These are phyloP conservation scores for Lepus townsendii DNA, from an alignment of 2,797 vertebrate species.

Conservation along the genomic window DNA sequence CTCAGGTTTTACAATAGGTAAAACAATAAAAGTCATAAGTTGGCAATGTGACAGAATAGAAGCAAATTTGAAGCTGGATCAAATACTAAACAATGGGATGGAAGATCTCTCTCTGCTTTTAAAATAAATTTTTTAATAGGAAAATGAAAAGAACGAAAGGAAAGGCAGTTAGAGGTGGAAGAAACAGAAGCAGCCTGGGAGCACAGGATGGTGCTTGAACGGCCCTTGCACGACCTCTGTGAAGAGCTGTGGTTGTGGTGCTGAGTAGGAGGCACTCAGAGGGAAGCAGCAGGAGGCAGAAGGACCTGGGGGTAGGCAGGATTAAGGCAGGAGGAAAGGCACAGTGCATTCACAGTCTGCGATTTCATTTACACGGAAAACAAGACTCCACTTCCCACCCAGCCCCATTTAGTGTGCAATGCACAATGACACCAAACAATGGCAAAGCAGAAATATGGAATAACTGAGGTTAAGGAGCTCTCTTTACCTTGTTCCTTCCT, in stretches of 20 bases:
- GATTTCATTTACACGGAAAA: background rate
- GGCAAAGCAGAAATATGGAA: background rate
- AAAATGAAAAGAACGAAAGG: no score
- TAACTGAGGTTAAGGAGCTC: background rate
- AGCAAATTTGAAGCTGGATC: conserved; percentile 21
- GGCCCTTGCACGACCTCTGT: background rate
- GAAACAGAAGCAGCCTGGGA: background rate
- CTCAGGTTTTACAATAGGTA: background rate
- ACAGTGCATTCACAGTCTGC: background rate
- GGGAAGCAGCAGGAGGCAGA: background rate
- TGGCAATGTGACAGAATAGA: conserved; percentile 20
- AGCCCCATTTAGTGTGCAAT: background rate
- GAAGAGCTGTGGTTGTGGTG: background rate
- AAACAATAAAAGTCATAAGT: background rate
- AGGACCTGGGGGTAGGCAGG: no score
- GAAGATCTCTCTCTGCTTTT: no score
- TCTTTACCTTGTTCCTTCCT: conserved; percentile 73
- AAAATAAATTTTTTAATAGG: no score
- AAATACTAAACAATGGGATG: background rate
- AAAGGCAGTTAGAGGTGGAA: background rate
- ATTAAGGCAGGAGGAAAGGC: background rate
- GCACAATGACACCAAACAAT: background rate
- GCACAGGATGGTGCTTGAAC: background rate
- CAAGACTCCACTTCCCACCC: background rate
- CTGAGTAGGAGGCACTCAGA: background rate